Percentiles rank a stretch among this genome's conserved stretches.
Conservation (phyloP, 2,113 vertebrate genomes). For the Corydoras sp. region DNA sequence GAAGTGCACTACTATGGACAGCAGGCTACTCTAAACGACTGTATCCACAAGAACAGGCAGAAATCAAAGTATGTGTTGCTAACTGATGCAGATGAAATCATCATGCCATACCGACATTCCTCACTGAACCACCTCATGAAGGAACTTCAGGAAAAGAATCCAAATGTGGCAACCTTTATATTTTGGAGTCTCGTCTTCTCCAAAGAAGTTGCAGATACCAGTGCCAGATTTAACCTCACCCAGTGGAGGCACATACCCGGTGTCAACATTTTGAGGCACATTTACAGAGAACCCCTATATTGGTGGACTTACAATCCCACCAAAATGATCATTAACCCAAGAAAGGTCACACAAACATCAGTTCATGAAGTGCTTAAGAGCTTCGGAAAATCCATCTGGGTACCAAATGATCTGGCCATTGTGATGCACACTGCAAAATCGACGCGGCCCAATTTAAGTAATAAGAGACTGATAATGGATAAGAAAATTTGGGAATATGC, state of each 20-base stretch:
- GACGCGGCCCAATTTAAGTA: constrained; percentile 6
- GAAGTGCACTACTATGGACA: constrained; percentile 50
- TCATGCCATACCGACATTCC: constrained; percentile 49
- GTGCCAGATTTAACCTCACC: constrained; percentile 21
- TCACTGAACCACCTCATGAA: constrained; percentile 54
- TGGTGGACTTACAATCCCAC: constrained; percentile 37
- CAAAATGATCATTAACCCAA: constrained; percentile 60
- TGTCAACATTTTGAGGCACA: not conserved
- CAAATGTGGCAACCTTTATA: constrained; percentile 27
- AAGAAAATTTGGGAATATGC: constrained; percentile 44
- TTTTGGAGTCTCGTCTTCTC: constrained; percentile 68
- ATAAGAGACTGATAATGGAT: constrained; percentile 37
- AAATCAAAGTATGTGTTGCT: constrained; percentile 51
- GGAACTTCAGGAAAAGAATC: constrained; percentile 50
- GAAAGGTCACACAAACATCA: constrained; percentile 46
- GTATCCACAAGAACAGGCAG: constrained; percentile 60
- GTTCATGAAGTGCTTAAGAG: constrained; percentile 37
- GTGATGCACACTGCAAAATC: constrained; percentile 39
- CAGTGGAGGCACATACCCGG: not conserved
- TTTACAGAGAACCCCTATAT: constrained; percentile 44
- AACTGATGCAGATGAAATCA: constrained; percentile 59
- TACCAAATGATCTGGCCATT: constrained; percentile 21
- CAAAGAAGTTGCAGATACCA: constrained; percentile 32
- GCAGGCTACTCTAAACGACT: constrained; percentile 34
- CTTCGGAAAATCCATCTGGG: constrained; percentile 1